Conservation (phyloP, 2,888 invertebrate species). For the Leucoptera coffeella region DNA sequence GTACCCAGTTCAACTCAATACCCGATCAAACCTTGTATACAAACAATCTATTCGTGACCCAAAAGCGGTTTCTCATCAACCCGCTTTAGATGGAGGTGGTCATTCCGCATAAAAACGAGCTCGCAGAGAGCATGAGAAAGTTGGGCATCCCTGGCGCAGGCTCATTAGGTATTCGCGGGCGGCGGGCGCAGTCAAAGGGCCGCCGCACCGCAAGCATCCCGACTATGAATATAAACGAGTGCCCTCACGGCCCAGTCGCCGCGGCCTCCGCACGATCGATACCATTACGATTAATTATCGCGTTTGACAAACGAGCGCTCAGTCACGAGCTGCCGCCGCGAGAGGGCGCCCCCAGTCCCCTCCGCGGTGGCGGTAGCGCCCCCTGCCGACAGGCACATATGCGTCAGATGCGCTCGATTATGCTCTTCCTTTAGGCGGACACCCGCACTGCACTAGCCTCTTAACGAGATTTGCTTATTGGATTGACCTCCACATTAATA, state of each 20-base stretch:
- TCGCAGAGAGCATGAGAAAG: too few relatives aligned
- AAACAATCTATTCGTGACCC: too few relatives aligned
- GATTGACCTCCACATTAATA: not conserved
- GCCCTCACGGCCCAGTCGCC: not conserved
- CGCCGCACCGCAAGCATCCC: not conserved
- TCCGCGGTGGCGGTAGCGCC: too few relatives aligned
- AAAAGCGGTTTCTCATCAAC: too few relatives aligned
- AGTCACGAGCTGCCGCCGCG: too few relatives aligned
- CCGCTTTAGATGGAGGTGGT: too few relatives aligned
- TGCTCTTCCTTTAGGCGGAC: not conserved
- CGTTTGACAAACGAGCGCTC: slow-evolving; percentile 2
- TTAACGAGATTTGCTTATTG: not conserved
- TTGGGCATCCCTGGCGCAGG: slow-evolving; percentile 4
- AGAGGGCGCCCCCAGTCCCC: too few relatives aligned
- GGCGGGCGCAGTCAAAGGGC: not conserved
- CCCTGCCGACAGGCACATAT: too few relatives aligned
- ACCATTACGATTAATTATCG: slow-evolving; percentile 3
- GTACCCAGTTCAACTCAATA: too few relatives aligned
- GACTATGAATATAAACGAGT: slow-evolving; percentile 3
- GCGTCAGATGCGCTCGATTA: too few relatives aligned
- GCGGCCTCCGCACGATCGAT: slow-evolving; percentile 1
- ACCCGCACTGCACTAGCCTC: slow-evolving; percentile 1
- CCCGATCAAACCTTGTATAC: too few relatives aligned
- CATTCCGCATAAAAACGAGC: too few relatives aligned
- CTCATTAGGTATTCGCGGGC: slow-evolving; percentile 27